These are phyloP conservation scores for Pantherophis vulpinus DNA, from an alignment of 2,797 vertebrate species.

Conservation along the genomic window DNA sequence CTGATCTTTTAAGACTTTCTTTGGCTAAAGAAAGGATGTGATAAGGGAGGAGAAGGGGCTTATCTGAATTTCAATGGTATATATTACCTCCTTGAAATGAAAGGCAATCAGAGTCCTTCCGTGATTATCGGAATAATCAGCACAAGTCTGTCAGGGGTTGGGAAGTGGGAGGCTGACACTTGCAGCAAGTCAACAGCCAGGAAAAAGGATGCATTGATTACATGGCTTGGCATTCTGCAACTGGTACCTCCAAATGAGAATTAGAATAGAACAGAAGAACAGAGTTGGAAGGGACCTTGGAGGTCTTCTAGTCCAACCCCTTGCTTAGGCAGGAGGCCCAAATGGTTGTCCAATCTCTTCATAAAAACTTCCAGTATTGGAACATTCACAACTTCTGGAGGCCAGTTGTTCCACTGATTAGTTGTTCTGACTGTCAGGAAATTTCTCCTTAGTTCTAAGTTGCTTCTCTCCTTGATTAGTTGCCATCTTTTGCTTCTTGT, in stretches of 20 bases:
- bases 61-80: constrained; percentile 59
- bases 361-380: no score
- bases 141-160: constrained; percentile 58
- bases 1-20: constrained; percentile 58
- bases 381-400: no score
- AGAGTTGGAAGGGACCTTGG: background rate
- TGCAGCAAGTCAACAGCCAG: background rate
- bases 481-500: no score
- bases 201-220: constrained; percentile 37
- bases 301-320: background rate
- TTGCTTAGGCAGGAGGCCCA: background rate
- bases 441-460: no score
- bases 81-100: constrained; percentile 65
- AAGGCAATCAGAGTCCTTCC: constrained; percentile 65
- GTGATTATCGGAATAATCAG: constrained; percentile 63
- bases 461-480: no score
- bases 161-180: constrained; percentile 50
- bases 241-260: background rate
- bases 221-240: constrained; percentile 23
- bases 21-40: constrained; percentile 26
- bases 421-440: no score
- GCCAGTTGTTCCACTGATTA: no score
- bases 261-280: background rate
- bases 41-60: constrained; percentile 22
- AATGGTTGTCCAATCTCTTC: no score